Percentiles rank a stretch among this genome's conserved stretches.
phyloP scores from a whole-genome alignment of 2,888 invertebrate species.

The Blastobasis lacticolella region DNA sequence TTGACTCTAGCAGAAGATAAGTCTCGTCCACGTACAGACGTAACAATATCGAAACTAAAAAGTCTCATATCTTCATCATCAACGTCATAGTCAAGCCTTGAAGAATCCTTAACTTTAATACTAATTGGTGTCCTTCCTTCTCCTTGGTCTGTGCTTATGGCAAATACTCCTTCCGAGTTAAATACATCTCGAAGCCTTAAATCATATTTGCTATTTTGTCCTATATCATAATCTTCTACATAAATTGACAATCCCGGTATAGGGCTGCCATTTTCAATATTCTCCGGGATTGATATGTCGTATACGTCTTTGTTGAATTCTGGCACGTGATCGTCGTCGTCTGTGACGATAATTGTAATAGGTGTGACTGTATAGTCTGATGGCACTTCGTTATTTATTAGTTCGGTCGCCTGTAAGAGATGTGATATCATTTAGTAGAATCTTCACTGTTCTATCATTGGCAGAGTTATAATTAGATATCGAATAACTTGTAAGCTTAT shows the following conservation, averaged over 20 bases:
- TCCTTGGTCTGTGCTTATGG: constrained; percentile 78
- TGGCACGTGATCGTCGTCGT: constrained; percentile 85
- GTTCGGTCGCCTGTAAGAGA: constrained; percentile 77
- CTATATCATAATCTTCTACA: constrained; percentile 82
- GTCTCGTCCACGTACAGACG: constrained; percentile 70
- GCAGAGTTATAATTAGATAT: background rate
- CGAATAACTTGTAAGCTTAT: background rate
- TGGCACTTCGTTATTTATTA: constrained; percentile 81
- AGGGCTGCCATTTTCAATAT: constrained; percentile 80
- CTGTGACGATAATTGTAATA: constrained; percentile 85
- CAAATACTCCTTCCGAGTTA: constrained; percentile 75
- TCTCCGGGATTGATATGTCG: constrained; percentile 83
- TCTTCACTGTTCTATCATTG: background rate
- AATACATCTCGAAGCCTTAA: constrained; percentile 75
- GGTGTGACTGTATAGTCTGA: constrained; percentile 79
- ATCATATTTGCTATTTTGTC: constrained; percentile 81
- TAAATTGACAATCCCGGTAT: constrained; percentile 82
- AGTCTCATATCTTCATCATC: constrained; percentile 71
- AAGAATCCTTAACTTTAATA: constrained; percentile 79
- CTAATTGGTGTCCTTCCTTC: constrained; percentile 84
- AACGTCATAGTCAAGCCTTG: constrained; percentile 81
- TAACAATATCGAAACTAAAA: constrained; percentile 80
- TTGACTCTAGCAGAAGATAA: constrained; percentile 76
- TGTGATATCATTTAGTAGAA: background rate
- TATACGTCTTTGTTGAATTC: constrained; percentile 79